Base-by-base conservation (phyloP, 2,113 vertebrate species). In the Cavia aperea region DNA sequence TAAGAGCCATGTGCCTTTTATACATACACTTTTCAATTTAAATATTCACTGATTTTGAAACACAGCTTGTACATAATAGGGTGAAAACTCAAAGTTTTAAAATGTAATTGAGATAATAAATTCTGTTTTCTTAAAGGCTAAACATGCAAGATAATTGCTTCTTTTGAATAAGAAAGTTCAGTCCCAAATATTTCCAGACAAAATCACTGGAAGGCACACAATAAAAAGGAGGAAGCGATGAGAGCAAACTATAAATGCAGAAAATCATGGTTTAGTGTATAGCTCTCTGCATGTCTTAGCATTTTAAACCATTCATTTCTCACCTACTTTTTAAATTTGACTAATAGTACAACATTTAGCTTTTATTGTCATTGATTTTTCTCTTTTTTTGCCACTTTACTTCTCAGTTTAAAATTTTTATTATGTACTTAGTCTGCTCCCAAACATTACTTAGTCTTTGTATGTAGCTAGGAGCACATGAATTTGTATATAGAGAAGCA, bases 401-500 rank as follows among this genome's bases (percentile, higher is more conserved):
- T 68, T 63, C 81, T 33, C 24, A 33, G n/a, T n/a, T 81, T 77
- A 51, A 58, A 75, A 81, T 91, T 93, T 92, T 51, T 89, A 6
- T 91, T 87, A 81, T 73, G 12, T 65, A 33, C 70, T 68, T 81
- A 14, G 3, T 54, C 33, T 72, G 29, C 14, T 26, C 4, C 73
- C 23, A 78, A 82, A 33, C 3, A 54, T 26, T 56, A 79, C 81
- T 43, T 77, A 65, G 36, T 7, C 72, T 81, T 62, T 82, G n/a
- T 49, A 51, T 54, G n/a, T 77, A 13, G 77, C 49, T 83, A 51
- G 21, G 2, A 65, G 49, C 7, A 65, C 46, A 60, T 5, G 23
- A 11, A n/a, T 54, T 54, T 54, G 51, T 54, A 54, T 54, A 70
- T 60, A 15, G 33, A 95, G 89, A 96, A 95, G 90, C 16, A 86